Percentiles rank a stretch among this genome's conserved stretches.
Conservation (phyloP, 2,113 vertebrate genomes). For the Reinhardtius hippoglossoides region DNA sequence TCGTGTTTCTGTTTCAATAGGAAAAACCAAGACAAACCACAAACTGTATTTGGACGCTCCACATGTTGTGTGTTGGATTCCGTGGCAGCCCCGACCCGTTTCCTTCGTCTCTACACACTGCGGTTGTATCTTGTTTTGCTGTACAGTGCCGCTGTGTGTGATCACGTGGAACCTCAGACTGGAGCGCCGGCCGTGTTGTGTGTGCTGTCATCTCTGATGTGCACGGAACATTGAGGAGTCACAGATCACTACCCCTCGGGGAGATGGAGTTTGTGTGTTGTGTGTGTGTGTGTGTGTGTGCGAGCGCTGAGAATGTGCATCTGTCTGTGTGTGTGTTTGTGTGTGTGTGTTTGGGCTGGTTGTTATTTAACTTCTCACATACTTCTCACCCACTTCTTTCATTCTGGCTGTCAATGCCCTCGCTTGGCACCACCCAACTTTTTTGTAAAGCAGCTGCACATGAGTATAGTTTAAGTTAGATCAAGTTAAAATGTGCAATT, state of each 20-base stretch:
- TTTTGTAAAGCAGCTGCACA: no score
- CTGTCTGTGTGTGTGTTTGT: conserved; percentile 44
- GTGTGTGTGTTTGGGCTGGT: neutral
- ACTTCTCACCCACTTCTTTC: conserved; percentile 45
- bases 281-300: conserved; percentile 40
- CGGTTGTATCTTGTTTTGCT: conserved; percentile 49
- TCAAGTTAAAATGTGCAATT: no score
- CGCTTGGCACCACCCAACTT: conserved; percentile 33
- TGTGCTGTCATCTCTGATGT: conserved; percentile 74
- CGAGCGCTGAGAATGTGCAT: conserved; percentile 1
- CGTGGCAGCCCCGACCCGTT: conserved; percentile 32
- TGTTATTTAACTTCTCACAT: conserved; percentile 55
- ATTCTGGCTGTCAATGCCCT: conserved; percentile 51
- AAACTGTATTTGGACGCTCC: neutral
- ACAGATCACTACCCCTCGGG: conserved; percentile 72
- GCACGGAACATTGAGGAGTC: conserved; percentile 72
- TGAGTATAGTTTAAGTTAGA: no score
- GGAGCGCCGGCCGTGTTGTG: conserved; percentile 63
- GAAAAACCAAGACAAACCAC: neutral
- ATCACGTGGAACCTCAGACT: conserved; percentile 70
- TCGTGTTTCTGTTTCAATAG: neutral
- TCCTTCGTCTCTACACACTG: conserved; percentile 11
- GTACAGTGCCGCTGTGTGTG: conserved; percentile 60
- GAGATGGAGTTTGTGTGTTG: conserved; percentile 57
- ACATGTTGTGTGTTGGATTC: neutral